Evolutionary conservation across 2,888 invertebrate genomes (phyloP), one percentile per base, ranked within the genome.

Genomic region (Agrochola circellaris): DNA sequence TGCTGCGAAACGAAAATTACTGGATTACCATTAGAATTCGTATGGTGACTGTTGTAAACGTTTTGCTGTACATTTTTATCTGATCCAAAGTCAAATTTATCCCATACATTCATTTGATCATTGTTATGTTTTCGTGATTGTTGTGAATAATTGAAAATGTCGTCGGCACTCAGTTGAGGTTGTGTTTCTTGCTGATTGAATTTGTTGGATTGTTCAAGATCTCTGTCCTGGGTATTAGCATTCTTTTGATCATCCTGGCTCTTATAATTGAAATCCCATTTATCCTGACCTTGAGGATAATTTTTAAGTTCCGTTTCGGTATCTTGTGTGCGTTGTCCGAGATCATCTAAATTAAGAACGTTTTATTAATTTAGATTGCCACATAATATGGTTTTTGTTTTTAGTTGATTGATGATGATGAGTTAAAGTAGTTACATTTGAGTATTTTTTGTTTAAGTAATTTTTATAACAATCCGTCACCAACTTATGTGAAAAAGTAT

Each of bases 311-410:
- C 77, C 45, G n/a, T 68, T 60, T 58, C 70, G 42, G 13, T 65
- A 69, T 84, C 85, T 88, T 89, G 90, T 75, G 79, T 81, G 75
- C 85, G 83, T 75, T 86, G 88, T 77, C 79, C 89, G 74, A 79
- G 76, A 79, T 83, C 82, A 77, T 89, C 91, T 90, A 81, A 84
- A 89, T 89, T 83, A 78, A 87, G 79, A 89, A 86, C 69, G 45
- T 77, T 80, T 65, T 60, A 69, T 84, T 79, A 85, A 77, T 82
- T 78, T 74, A 67, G 72, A 75, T 60, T 20, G 20, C 48, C 51
- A 61, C 6, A 51, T 34, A 17, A 61, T 58, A 54, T 60, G 20
- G 23, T 68, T 68, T 34, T 68, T 34, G 1, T 64, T 68, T 80
- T 70, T 82, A 65, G 23, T 76, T 82, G 3, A 71, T 58, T 73